Percentiles rank a stretch among this genome's conserved stretches.
These are phyloP conservation scores for Erpetoichthys calabaricus DNA, from an alignment of 2,797 vertebrate genomes.

Conservation along the genomic window DNA sequence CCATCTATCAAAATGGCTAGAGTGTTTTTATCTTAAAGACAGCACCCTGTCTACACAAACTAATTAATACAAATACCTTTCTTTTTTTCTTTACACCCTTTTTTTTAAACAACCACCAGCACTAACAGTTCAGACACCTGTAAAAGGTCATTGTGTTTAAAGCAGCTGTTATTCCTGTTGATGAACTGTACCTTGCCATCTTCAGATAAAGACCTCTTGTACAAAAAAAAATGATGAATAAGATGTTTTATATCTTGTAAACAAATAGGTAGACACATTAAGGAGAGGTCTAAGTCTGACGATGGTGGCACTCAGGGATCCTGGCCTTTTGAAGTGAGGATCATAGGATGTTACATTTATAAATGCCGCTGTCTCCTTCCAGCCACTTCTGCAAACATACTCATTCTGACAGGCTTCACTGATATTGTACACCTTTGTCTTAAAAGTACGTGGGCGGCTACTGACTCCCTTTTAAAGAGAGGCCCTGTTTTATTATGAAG, in stretches of 20 bases:
- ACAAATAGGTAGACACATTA: conserved; percentile 54
- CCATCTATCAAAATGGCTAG: conserved; percentile 24
- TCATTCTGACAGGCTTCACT: conserved; percentile 38
- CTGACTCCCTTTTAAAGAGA: too few relatives aligned
- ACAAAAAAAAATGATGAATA: conserved; percentile 44
- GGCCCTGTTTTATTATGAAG: too few relatives aligned
- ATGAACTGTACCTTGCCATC: background rate
- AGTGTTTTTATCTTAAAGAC: conserved; percentile 22
- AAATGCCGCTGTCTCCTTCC: conserved; percentile 49
- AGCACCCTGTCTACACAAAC: conserved; percentile 37
- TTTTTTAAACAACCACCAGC: conserved; percentile 19
- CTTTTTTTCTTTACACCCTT: background rate
- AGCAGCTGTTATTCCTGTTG: background rate
- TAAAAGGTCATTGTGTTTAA: conserved; percentile 6
- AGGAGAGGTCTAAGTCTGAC: conserved; percentile 42
- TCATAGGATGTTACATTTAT: conserved; percentile 38
- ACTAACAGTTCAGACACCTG: conserved; percentile 34
- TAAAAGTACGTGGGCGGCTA: too few relatives aligned
- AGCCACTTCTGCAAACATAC: conserved; percentile 60
- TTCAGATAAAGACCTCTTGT: conserved; percentile 10
- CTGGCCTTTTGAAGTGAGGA: conserved; percentile 39
- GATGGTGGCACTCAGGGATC: conserved; percentile 29
- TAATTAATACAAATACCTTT: conserved; percentile 40
- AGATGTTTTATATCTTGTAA: conserved; percentile 52
- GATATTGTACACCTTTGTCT: too few relatives aligned